These are phyloP conservation scores for Lepilemur ruficaudatus DNA, from an alignment of 2,797 vertebrate genomes.

Conservation along the genomic window DNA sequence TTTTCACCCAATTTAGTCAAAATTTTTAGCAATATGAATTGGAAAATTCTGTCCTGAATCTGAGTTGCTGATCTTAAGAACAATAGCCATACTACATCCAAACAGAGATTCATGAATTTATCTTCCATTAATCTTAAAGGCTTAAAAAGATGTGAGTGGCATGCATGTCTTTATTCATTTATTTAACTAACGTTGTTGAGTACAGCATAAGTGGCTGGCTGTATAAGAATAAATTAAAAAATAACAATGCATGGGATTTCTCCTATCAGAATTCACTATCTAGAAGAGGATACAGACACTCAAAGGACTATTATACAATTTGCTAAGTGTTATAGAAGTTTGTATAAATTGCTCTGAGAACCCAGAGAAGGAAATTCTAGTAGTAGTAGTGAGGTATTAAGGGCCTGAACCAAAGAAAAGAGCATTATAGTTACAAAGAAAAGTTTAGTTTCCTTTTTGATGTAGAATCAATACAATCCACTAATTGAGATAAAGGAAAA, in stretches of 20 bases:
- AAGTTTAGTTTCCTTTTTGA: neutral
- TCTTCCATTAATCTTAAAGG: neutral
- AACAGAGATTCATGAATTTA: neutral
- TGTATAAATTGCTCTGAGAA: neutral
- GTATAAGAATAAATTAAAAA: neutral
- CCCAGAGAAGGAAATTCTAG: neutral
- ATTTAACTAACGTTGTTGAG: neutral
- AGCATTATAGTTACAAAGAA: neutral
- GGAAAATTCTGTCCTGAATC: neutral
- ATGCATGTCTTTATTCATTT: neutral
- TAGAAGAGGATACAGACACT: neutral
- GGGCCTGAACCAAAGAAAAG: neutral
- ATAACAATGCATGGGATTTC: neutral
- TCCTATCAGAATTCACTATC: neutral
- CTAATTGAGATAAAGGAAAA: neutral
- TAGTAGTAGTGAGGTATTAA: neutral
- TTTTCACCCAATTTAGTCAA: neutral
- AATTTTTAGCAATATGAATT: neutral
- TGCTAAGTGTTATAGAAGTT: neutral
- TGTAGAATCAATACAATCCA: neutral
- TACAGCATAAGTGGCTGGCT: neutral
- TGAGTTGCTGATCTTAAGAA: neutral
- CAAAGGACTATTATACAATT: neutral
- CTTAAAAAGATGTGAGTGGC: neutral
- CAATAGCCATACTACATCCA: neutral